Evolutionary conservation across 2,888 invertebrate species (phyloP).

Genomic region (Hedya salicella): DNA sequence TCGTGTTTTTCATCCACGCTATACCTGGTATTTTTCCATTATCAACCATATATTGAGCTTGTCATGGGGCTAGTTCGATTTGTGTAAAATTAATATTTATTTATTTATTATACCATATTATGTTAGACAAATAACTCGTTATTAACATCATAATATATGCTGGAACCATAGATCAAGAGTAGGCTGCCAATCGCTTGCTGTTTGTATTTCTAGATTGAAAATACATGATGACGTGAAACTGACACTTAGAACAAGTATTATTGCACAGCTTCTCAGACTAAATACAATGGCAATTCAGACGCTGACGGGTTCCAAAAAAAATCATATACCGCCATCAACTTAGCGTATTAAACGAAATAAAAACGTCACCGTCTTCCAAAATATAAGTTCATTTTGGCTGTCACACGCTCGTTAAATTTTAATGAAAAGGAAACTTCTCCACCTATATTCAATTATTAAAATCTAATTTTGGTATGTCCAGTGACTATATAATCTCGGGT

Average conservation of each 20-base stretch:
- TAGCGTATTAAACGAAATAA: background rate
- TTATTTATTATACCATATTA: too few relatives aligned
- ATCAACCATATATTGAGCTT: too few relatives aligned
- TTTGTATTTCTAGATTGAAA: background rate
- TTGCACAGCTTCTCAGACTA: background rate
- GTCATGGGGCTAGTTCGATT: too few relatives aligned
- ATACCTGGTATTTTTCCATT: too few relatives aligned
- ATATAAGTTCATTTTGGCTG: constrained; percentile 33
- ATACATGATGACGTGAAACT: too few relatives aligned
- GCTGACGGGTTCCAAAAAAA: background rate
- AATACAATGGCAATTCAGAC: background rate
- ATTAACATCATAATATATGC: too few relatives aligned
- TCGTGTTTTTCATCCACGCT: too few relatives aligned
- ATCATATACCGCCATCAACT: constrained; percentile 14
- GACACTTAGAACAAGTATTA: background rate
- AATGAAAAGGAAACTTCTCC: constrained; percentile 33
- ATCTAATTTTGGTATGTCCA: constrained; percentile 36
- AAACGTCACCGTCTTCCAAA: constrained; percentile 21
- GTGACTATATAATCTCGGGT: constrained; percentile 4
- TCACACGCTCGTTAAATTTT: constrained; percentile 28
- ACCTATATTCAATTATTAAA: constrained; percentile 37
- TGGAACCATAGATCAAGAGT: too few relatives aligned
- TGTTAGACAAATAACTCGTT: too few relatives aligned
- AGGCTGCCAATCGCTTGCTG: background rate
- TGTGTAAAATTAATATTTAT: too few relatives aligned